Evolutionary conservation across 2,113 vertebrate species (phyloP).

Genomic region (Melierax canorus): DNA sequence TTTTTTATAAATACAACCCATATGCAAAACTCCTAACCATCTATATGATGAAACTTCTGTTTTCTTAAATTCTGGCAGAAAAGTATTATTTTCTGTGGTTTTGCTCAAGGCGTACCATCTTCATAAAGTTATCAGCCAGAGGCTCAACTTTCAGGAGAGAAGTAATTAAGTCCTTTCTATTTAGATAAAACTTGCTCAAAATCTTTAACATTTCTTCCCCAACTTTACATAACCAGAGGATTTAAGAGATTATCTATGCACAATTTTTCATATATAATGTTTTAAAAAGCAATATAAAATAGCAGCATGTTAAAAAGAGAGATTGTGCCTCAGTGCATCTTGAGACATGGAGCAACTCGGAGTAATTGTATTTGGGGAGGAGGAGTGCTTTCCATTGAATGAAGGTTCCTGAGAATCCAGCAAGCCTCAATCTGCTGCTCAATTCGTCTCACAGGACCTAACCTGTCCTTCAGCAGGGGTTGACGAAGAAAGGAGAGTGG

Average conservation of each 20-base stretch:
- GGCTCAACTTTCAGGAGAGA: background rate
- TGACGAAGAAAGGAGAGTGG: background rate
- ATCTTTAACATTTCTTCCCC: background rate
- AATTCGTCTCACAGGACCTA: background rate
- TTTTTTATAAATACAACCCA: background rate
- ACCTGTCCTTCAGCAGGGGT: background rate
- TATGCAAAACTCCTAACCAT: background rate
- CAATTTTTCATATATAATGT: background rate
- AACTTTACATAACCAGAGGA: background rate
- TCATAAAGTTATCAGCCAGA: conserved; percentile 9
- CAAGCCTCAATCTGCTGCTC: background rate
- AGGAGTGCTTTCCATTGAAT: background rate
- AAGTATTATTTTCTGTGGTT: background rate
- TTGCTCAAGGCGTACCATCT: background rate
- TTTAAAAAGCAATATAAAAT: background rate
- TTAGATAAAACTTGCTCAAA: conserved; percentile 7
- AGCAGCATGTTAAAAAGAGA: background rate
- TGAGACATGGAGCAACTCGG: background rate
- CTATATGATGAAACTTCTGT: background rate
- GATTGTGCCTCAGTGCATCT: background rate
- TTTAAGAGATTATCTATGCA: background rate
- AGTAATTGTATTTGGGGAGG: background rate
- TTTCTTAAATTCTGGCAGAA: background rate
- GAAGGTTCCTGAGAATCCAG: background rate
- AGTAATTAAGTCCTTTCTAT: conserved; percentile 21